A percentile compares a stretch with the other conserved stretches of the same genome.
Conservation (phyloP, 2,113 vertebrate genomes). For the Cavia porcellus region DNA sequence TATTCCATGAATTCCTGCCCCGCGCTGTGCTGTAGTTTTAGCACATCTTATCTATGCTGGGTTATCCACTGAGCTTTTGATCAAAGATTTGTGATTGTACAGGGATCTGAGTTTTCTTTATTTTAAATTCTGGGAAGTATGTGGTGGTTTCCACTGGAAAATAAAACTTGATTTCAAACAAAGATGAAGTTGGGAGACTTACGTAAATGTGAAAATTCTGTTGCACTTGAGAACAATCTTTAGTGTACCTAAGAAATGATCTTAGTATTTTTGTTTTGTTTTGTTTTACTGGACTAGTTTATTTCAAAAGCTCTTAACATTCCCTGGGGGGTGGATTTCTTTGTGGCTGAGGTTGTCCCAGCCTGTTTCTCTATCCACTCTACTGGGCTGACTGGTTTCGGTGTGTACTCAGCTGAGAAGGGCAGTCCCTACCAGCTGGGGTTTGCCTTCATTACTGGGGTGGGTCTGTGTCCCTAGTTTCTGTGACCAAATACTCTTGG, state of each 20-base stretch:
- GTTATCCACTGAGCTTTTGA: slow-evolving; percentile 18
- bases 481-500: neutral
- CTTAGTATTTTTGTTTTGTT: neutral
- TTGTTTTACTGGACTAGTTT: slow-evolving; percentile 8
- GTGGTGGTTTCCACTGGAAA: slow-evolving; percentile 86
- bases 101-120: slow-evolving; percentile 81
- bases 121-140: slow-evolving; percentile 78
- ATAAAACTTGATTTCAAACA: slow-evolving; percentile 77
- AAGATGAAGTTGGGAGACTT: slow-evolving; percentile 80
- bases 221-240: slow-evolving; percentile 63
- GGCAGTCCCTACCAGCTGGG: neutral
- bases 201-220: slow-evolving; percentile 79
- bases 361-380: fast-evolving
- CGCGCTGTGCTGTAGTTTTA: neutral
- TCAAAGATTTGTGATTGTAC: slow-evolving; percentile 59
- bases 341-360: neutral
- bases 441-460: neutral
- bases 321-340: neutral
- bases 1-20: neutral
- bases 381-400: neutral
- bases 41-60: slow-evolving; percentile 41
- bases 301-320: neutral
- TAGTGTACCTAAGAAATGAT: slow-evolving; percentile 56
- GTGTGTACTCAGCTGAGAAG: neutral
- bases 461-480: neutral